These are phyloP conservation scores for Sebastes fasciatus DNA, from an alignment of 2,113 vertebrate genomes.

Conservation along the genomic window DNA sequence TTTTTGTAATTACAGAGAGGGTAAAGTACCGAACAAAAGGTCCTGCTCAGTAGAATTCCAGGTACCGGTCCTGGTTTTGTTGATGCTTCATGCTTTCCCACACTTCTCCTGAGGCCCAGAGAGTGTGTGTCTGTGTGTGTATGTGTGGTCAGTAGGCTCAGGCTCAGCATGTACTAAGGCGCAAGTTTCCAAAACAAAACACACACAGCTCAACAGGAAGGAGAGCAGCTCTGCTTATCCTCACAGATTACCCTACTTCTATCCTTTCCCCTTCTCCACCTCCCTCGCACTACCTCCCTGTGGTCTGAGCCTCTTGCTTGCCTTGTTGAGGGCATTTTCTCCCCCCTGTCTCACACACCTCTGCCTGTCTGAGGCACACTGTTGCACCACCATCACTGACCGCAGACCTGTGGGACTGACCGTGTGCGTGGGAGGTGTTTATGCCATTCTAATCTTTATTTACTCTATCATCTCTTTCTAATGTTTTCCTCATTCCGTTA, in stretches of 20 bases:
- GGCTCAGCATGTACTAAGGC: conserved; percentile 63
- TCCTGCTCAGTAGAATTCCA: too few relatives aligned
- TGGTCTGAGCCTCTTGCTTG: neutral
- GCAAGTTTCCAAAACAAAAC: conserved; percentile 71
- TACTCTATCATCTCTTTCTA: neutral
- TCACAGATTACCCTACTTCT: conserved; percentile 59
- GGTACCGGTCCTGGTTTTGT: too few relatives aligned
- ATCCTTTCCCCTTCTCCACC: conserved; percentile 12
- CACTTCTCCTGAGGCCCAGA: conserved; percentile 6
- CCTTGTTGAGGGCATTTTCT: neutral
- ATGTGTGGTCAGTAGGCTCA: conserved; percentile 18
- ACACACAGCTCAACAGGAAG: conserved; percentile 46
- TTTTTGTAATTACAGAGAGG: too few relatives aligned
- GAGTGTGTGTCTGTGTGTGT: neutral
- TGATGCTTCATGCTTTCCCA: conserved; percentile 35
- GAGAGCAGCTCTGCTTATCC: conserved; percentile 53
- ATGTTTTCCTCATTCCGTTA: neutral
- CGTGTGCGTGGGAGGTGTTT: neutral
- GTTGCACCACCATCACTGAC: neutral
- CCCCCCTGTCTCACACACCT: conserved; percentile 7
- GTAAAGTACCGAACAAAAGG: too few relatives aligned
- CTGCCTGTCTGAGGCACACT: neutral
- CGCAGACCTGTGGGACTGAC: conserved; percentile 4
- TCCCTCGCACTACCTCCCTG: neutral
- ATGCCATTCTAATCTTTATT: neutral